Conservation (phyloP, 2,113 vertebrate species). For the Brachypteracias leptosomus region DNA sequence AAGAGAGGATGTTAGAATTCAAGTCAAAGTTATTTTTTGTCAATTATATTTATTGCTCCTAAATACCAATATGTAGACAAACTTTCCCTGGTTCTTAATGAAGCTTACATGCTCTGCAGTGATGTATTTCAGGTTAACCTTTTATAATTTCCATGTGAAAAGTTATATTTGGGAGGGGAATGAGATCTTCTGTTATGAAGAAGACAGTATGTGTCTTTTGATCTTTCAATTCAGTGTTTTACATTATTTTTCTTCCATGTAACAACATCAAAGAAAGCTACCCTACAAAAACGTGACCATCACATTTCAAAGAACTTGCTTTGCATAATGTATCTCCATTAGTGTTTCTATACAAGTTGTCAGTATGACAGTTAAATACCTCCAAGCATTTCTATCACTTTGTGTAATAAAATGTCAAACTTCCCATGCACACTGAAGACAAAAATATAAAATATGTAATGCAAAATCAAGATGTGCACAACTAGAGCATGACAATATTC, state of each 20-base stretch:
- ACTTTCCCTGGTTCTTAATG: background rate
- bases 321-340: constrained; percentile 7
- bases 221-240: background rate
- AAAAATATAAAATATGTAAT: background rate
- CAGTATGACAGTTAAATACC: background rate
- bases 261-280: background rate
- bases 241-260: background rate
- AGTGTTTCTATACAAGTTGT: background rate
- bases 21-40: constrained; percentile 10
- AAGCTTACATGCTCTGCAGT: background rate
- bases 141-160: background rate
- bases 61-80: background rate
- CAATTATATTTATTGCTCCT: constrained; percentile 3
- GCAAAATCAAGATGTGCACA: background rate
- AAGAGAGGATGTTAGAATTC: background rate
- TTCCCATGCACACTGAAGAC: background rate
- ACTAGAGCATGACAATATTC: background rate
- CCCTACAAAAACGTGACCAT: background rate
- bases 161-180: background rate
- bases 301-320: background rate
- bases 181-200: background rate
- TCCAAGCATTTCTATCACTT: background rate
- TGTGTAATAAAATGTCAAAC: background rate
- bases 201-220: background rate
- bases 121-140: background rate